A percentile compares a stretch with the other conserved stretches of the same genome.
Conservation (phyloP, 2,113 vertebrate species). For the Sisor rabdophorus region DNA sequence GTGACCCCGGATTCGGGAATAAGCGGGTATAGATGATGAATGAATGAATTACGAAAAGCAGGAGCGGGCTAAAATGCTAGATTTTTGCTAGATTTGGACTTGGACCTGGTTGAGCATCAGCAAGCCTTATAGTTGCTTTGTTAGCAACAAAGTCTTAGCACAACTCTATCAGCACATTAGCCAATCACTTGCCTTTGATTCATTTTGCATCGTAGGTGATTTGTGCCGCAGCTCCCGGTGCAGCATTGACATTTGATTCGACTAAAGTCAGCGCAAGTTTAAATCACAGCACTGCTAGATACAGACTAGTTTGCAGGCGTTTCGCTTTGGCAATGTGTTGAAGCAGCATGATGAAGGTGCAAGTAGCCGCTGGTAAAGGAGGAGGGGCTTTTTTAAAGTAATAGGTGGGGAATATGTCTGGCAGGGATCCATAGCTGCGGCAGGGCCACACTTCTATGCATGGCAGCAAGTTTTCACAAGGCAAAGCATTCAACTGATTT, state of each 20-base stretch:
- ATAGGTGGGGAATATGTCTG: not conserved
- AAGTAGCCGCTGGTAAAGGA: not conserved
- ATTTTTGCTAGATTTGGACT: not conserved
- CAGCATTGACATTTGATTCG: conserved; percentile 30
- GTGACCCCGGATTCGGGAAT: too few species aligned
- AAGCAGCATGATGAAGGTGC: not conserved
- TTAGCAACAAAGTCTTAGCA: conserved; percentile 20
- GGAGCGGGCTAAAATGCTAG: conserved; percentile 1
- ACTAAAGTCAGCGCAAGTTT: not conserved
- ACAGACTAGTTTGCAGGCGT: conserved; percentile 20
- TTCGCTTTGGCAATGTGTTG: not conserved
- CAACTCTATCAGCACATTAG: conserved; percentile 36
- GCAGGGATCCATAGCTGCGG: not conserved
- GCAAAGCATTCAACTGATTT: not conserved
- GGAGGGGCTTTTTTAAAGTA: not conserved
- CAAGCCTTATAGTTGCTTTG: conserved; percentile 24
- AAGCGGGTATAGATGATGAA: too few species aligned
- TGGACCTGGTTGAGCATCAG: conserved; percentile 12
- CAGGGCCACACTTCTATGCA: conserved; percentile 2
- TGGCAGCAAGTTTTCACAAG: conserved; percentile 3
- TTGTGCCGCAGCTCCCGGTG: conserved; percentile 1
- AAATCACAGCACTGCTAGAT: conserved; percentile 11
- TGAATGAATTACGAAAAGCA: too few species aligned
- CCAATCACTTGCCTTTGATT: conserved; percentile 32
- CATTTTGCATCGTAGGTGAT: conserved; percentile 32